Evolutionary conservation across 2,113 vertebrate genomes (phyloP).

Genomic region (Cricetomys ansorgei): DNA sequence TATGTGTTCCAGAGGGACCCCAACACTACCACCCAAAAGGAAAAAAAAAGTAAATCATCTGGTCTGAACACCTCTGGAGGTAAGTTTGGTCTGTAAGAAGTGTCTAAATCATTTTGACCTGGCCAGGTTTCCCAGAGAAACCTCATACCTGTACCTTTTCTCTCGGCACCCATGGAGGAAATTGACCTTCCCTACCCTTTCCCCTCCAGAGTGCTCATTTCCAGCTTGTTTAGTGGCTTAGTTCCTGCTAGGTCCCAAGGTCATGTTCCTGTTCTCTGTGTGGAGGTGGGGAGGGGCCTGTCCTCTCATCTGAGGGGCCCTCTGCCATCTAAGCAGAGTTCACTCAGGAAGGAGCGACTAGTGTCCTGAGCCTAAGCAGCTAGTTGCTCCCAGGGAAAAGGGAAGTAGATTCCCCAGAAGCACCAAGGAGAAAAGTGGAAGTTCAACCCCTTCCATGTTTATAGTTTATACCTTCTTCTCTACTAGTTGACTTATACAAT

Average conservation of each 20-base stretch:
- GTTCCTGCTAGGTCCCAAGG: neutral
- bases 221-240: neutral
- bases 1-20: neutral
- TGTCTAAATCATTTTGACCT: neutral
- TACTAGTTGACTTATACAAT: neutral
- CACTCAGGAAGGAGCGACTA: neutral
- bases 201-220: neutral
- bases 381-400: neutral
- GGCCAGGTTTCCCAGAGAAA: neutral
- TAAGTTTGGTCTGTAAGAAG: neutral
- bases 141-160: neutral
- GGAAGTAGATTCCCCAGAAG: neutral
- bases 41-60: neutral
- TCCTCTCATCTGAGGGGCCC: neutral
- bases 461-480: neutral
- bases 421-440: neutral
- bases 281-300: neutral
- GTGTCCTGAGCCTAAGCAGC: neutral
- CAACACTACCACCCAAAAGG: neutral
- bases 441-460: neutral
- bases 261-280: neutral
- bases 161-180: neutral
- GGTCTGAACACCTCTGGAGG: neutral
- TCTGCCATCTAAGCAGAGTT: neutral
- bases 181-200: neutral